These are phyloP conservation scores for Margarornis squamiger DNA, from an alignment of 2,797 vertebrate species.

Conservation along the genomic window DNA sequence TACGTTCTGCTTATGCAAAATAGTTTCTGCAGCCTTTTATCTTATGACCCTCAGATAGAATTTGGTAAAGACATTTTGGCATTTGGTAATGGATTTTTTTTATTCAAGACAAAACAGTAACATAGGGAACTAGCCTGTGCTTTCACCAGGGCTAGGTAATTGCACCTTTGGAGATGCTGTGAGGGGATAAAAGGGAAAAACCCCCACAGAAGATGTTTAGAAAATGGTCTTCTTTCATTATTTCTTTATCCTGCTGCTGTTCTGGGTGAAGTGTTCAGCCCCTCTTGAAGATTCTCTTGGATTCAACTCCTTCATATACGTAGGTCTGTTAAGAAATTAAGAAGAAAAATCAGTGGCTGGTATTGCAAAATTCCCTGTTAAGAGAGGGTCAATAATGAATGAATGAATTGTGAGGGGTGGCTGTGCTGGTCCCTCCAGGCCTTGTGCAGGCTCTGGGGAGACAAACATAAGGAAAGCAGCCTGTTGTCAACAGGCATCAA, in stretches of 20 bases:
- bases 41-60: not conserved
- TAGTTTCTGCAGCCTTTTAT: not conserved
- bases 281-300: slow-evolving; percentile 91
- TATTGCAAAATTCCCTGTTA: not conserved
- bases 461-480: not conserved
- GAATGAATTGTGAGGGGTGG: not conserved
- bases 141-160: not conserved
- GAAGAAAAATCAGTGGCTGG: not conserved
- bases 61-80: not conserved
- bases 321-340: slow-evolving; percentile 81
- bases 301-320: slow-evolving; percentile 87
- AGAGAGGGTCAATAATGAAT: not conserved
- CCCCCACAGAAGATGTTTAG: not conserved
- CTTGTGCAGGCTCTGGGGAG: not conserved
- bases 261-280: slow-evolving; percentile 55
- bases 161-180: not conserved
- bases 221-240: not conserved
- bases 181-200: not conserved
- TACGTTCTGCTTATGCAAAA: not conserved
- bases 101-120: not conserved
- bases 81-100: not conserved
- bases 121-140: not conserved
- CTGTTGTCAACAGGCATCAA: not conserved
- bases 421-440: not conserved
- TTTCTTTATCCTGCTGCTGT: not conserved